Evolutionary conservation across 2,797 vertebrate species (phyloP).

Genomic region (Anabacerthia variegaticeps): DNA sequence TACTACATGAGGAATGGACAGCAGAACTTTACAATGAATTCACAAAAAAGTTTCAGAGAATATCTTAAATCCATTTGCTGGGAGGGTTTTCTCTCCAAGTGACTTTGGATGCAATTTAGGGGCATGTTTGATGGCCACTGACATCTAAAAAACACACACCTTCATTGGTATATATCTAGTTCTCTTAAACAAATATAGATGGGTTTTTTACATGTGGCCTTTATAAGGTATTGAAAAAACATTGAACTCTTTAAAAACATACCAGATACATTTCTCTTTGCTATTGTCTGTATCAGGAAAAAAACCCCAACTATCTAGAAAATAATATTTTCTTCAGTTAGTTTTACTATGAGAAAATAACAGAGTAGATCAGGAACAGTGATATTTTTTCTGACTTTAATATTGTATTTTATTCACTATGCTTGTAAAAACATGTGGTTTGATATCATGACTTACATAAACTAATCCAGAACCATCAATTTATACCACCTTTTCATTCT

Average conservation of each 20-base stretch:
- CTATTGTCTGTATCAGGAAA: background rate
- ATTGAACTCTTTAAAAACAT: background rate
- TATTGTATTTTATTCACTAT: background rate
- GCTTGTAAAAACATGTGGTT: background rate
- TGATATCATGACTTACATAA: background rate
- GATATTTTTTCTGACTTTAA: background rate
- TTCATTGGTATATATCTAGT: background rate
- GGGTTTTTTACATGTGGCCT: background rate
- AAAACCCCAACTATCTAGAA: background rate
- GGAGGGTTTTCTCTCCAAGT: background rate
- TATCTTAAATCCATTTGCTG: background rate
- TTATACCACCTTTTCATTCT: background rate
- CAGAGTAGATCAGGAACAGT: background rate
- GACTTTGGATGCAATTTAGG: background rate
- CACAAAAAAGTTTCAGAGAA: background rate
- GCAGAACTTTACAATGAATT: background rate
- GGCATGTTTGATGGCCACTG: background rate
- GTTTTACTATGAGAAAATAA: background rate
- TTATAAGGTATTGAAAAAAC: background rate
- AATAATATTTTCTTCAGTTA: background rate
- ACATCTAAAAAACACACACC: background rate
- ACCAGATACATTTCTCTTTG: background rate
- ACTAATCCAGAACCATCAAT: background rate
- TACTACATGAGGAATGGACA: background rate
- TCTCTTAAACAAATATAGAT: background rate